Percentiles rank a stretch among this genome's conserved stretches.
Evolutionary conservation across 2,797 vertebrate species (phyloP).

Genomic region (Amazona ochrocephala): DNA sequence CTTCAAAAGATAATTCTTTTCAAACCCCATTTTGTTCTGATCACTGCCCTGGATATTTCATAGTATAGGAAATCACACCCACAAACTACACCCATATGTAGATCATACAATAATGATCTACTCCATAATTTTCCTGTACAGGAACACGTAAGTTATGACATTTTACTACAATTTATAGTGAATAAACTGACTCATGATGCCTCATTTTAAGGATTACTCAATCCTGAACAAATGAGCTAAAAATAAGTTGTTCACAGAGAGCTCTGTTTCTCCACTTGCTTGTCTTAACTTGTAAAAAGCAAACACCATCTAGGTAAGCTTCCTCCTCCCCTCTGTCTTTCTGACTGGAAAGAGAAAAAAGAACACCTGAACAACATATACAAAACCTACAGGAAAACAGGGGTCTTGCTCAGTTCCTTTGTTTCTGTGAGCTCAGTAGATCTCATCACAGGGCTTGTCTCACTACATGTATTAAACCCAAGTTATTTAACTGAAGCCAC

Average conservation of each 20-base stretch:
- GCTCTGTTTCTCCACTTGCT: neutral
- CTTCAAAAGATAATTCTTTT: neutral
- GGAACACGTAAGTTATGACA: neutral
- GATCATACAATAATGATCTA: slow-evolving; percentile 5
- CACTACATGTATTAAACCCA: neutral
- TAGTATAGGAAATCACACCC: neutral
- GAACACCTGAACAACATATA: neutral
- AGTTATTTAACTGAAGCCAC: neutral
- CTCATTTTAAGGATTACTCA: slow-evolving; percentile 21
- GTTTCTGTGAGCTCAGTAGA: neutral
- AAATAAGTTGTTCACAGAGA: slow-evolving; percentile 3
- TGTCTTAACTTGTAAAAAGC: neutral
- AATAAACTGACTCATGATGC: neutral
- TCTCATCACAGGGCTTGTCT: neutral
- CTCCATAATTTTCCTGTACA: neutral
- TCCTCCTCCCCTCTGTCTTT: neutral
- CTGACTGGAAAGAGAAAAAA: neutral
- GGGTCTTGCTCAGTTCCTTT: neutral
- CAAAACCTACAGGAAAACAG: neutral
- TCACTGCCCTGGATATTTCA: neutral
- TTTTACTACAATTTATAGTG: slow-evolving; percentile 4
- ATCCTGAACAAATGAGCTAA: slow-evolving; percentile 9
- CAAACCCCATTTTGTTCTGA: neutral
- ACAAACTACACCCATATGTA: neutral
- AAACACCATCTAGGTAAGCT: neutral